Evolutionary conservation across 2,888 invertebrate species (phyloP).

Genomic region (Epistrophe grossulariae): DNA sequence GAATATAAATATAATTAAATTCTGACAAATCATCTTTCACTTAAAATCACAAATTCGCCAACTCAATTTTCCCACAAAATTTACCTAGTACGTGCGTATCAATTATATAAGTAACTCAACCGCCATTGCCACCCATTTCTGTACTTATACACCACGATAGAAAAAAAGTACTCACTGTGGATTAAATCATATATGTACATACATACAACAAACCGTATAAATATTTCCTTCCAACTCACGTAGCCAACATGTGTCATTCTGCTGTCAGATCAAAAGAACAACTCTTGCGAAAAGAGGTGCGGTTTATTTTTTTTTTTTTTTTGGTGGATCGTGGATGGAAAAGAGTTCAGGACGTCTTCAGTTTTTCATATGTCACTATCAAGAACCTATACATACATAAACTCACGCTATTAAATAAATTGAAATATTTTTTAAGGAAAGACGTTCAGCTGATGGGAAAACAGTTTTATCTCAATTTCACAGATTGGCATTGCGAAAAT

Average conservation of each 20-base stretch:
- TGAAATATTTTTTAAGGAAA: constrained; percentile 38
- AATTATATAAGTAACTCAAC: constrained; percentile 39
- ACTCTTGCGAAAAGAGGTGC: constrained; percentile 36
- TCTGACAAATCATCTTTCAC: constrained; percentile 39
- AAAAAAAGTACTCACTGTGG: constrained; percentile 11
- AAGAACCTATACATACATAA: neutral
- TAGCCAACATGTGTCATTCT: constrained; percentile 40
- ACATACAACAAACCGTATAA: neutral
- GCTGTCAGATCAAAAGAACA: constrained; percentile 62
- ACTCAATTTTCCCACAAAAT: neutral
- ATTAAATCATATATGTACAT: constrained; percentile 3
- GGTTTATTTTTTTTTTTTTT: constrained; percentile 9
- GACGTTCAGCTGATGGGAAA: constrained; percentile 45
- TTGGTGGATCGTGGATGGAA: neutral
- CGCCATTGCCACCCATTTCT: neutral
- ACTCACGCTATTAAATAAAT: constrained; percentile 51
- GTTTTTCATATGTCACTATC: constrained; percentile 36
- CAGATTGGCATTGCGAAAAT: constrained; percentile 24
- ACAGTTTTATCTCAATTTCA: constrained; percentile 42
- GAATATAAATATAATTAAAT: neutral
- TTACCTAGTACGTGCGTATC: constrained; percentile 25
- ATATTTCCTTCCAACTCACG: constrained; percentile 28
- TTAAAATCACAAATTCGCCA: constrained; percentile 24
- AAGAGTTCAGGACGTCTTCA: constrained; percentile 24
- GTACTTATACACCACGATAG: neutral